A percentile compares a stretch with the other conserved stretches of the same genome.
These are phyloP conservation scores for Fulica atra DNA, from an alignment of 2,113 vertebrate genomes.

Conservation along the genomic window DNA sequence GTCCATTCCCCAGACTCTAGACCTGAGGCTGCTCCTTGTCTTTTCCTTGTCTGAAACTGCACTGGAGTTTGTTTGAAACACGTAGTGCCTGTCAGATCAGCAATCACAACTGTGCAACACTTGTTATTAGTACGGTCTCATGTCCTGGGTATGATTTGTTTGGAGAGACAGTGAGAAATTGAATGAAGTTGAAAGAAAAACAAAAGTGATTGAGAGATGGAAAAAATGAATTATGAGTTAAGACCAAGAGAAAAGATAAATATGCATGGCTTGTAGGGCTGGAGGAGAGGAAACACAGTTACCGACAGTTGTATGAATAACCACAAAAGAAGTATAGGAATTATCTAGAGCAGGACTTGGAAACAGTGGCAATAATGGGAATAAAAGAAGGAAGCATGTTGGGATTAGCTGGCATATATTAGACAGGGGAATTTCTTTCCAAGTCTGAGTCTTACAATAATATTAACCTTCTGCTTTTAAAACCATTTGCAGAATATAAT, in stretches of 20 bases:
- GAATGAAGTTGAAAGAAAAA: background rate
- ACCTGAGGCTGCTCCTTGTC: background rate
- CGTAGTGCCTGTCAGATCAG: background rate
- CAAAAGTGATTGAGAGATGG: background rate
- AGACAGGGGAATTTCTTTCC: background rate
- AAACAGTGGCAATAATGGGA: background rate
- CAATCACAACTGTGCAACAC: background rate
- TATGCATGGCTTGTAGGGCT: background rate
- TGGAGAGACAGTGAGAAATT: background rate
- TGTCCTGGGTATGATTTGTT: background rate
- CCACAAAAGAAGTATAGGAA: background rate
- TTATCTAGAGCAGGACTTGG: background rate
- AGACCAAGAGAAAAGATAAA: background rate
- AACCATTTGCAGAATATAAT: conserved; percentile 52
- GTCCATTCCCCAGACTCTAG: background rate
- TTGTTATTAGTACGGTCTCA: background rate
- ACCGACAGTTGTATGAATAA: background rate
- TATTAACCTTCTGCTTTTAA: conserved; percentile 39
- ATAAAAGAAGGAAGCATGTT: background rate
- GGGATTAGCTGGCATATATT: background rate
- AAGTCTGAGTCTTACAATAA: conserved; percentile 4
- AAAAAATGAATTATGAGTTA: background rate
- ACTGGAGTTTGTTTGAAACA: background rate
- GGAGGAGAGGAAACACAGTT: background rate
- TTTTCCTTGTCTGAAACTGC: background rate